A percentile compares a stretch with the other conserved stretches of the same genome.
These are phyloP conservation scores for Fulica atra DNA, from an alignment of 2,113 vertebrate genomes.

Conservation along the genomic window DNA sequence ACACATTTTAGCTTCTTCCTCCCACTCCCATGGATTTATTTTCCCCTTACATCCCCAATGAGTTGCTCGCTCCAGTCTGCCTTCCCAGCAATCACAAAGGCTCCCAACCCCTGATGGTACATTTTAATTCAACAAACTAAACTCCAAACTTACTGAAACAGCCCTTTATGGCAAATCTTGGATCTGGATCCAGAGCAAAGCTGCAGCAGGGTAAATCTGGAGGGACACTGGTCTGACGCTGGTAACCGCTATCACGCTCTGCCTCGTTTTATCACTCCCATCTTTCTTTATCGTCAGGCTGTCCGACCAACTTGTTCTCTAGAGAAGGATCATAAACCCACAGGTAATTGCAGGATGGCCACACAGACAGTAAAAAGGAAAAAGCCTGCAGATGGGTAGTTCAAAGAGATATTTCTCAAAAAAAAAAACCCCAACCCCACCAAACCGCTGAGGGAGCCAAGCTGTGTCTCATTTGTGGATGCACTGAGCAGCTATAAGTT, in stretches of 20 bases:
- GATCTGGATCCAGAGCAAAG: background rate
- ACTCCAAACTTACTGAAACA: background rate
- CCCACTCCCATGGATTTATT: background rate
- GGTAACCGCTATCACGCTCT: conserved; percentile 42
- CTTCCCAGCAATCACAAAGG: background rate
- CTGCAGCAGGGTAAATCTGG: background rate
- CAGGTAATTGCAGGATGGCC: conserved; percentile 64
- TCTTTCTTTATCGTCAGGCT: conserved; percentile 31
- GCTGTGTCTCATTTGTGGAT: conserved; percentile 38
- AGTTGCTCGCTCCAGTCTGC: background rate
- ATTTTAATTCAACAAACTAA: background rate
- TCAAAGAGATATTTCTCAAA: conserved; percentile 54
- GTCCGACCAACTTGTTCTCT: conserved; percentile 27
- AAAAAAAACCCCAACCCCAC: background rate
- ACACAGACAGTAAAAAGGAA: conserved; percentile 63
- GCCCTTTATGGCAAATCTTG: background rate
- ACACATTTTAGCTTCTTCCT: background rate
- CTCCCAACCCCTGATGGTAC: background rate
- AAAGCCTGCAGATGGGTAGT: conserved; percentile 58
- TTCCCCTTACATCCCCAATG: background rate
- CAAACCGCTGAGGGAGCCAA: conserved; percentile 42
- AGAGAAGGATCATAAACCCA: conserved; percentile 59
- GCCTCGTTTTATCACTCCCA: conserved; percentile 42
- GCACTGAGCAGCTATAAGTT: conserved; percentile 3
- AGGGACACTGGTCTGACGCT: background rate